Conservation (phyloP, 2,113 vertebrate species). For the Rhabdomys dilectus region DNA sequence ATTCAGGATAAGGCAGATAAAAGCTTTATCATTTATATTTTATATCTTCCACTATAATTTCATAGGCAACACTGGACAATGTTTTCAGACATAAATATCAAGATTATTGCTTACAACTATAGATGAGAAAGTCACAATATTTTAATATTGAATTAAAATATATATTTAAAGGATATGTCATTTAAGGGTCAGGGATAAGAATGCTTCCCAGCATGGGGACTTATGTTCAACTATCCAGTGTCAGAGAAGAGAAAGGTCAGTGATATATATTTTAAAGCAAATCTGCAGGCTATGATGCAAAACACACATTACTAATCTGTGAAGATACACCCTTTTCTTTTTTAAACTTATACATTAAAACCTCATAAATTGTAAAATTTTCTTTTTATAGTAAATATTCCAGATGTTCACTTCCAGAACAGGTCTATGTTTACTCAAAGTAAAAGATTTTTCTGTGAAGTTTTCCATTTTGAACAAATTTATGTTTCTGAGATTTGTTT, state of each 20-base stretch:
- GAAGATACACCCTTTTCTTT: background rate
- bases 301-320: background rate
- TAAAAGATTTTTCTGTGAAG: background rate
- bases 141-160: slow-evolving; percentile 6
- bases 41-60: background rate
- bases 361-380: background rate
- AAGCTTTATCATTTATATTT: background rate
- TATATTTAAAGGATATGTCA: background rate
- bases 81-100: background rate
- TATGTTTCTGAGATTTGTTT: background rate
- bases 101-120: background rate
- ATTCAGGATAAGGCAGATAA: background rate
- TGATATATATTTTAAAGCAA: background rate
- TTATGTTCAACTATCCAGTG: background rate
- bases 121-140: background rate
- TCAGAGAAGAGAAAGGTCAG: background rate
- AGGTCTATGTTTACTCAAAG: background rate
- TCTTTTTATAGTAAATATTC: background rate
- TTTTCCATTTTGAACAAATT: background rate
- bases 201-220: no score
- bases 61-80: background rate
- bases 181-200: background rate
- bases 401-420: background rate
- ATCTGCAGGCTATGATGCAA: background rate
- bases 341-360: slow-evolving; percentile 33